Percentiles rank a stretch among this genome's conserved stretches.
Conservation (phyloP, 2,888 invertebrate species). For the Cryptops parisi region DNA sequence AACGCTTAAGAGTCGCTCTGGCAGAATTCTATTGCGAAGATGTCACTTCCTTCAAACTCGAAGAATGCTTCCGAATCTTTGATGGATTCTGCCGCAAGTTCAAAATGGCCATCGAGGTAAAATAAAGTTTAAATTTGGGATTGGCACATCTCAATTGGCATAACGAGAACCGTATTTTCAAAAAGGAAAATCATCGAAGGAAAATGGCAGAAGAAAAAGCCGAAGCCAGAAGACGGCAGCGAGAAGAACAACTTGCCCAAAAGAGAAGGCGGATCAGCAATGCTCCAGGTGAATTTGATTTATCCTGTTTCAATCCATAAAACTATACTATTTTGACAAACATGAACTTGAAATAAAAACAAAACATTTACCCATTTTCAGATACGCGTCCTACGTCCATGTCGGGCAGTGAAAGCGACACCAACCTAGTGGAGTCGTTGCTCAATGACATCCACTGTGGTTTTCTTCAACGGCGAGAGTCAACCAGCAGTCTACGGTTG, state of each 20-base stretch:
- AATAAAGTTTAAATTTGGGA: too few relatives aligned
- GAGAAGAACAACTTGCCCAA: slow-evolving; percentile 42
- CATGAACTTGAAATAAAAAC: too few relatives aligned
- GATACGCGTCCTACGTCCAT: slow-evolving; percentile 11
- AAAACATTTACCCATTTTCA: slow-evolving; percentile 15
- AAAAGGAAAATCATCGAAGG: slow-evolving; percentile 62
- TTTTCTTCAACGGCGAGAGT: slow-evolving; percentile 20
- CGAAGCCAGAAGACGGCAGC: slow-evolving; percentile 53
- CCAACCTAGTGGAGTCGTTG: slow-evolving; percentile 57
- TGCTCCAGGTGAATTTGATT: neutral
- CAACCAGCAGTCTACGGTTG: slow-evolving; percentile 14
- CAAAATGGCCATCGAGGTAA: slow-evolving; percentile 31
- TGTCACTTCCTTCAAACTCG: slow-evolving; percentile 69
- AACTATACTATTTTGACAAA: too few relatives aligned
- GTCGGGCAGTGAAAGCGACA: slow-evolving; percentile 18
- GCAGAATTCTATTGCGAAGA: slow-evolving; percentile 94
- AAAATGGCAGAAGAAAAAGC: slow-evolving; percentile 74
- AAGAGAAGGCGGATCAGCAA: slow-evolving; percentile 1
- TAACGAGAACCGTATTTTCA: too few relatives aligned
- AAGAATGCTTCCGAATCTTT: slow-evolving; percentile 84
- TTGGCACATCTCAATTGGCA: too few relatives aligned
- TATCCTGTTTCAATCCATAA: too few relatives aligned
- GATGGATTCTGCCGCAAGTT: slow-evolving; percentile 61
- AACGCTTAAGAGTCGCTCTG: slow-evolving; percentile 59
- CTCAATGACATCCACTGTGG: slow-evolving; percentile 56